phyloP scores from a whole-genome alignment of 2,797 vertebrate species.

The Linurgus olivaceus region DNA sequence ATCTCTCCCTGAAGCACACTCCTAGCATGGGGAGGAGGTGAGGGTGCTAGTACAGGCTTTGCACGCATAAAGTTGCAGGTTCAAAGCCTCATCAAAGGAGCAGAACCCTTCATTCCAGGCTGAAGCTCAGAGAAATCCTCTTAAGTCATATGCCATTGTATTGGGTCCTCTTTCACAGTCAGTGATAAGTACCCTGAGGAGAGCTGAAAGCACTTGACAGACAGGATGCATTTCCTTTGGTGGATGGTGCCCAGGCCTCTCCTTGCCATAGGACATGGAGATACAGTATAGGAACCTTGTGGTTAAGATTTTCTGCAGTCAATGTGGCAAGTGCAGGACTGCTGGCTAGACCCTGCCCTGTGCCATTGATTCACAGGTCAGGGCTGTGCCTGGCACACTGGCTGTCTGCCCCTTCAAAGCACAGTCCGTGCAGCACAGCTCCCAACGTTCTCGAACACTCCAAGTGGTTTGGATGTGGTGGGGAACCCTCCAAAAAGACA shows the following conservation, averaged over 20 bases:
- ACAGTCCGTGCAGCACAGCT: rapidly evolving
- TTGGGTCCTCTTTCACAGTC: background rate
- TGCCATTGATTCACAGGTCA: background rate
- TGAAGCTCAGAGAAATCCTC: slow-evolving; percentile 35
- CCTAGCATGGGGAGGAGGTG: background rate
- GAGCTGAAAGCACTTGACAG: background rate
- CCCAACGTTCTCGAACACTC: background rate
- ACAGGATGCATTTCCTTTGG: background rate
- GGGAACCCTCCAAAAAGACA: background rate
- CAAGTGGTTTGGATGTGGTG: background rate
- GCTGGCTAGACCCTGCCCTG: background rate
- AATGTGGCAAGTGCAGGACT: background rate
- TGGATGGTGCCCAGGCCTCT: background rate
- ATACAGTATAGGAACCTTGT: background rate
- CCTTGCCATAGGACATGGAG: background rate
- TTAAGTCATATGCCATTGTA: background rate
- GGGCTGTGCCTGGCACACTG: background rate
- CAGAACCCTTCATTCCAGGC: background rate
- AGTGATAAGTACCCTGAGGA: background rate
- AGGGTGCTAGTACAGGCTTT: background rate
- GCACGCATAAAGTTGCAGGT: background rate
- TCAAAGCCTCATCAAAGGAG: slow-evolving; percentile 31
- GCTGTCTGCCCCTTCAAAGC: background rate
- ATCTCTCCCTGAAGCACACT: background rate
- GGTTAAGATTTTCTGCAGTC: background rate